Percentiles rank a stretch among this genome's conserved stretches.
Conservation (phyloP, 2,113 vertebrate genomes). For the Condylura cristata region DNA sequence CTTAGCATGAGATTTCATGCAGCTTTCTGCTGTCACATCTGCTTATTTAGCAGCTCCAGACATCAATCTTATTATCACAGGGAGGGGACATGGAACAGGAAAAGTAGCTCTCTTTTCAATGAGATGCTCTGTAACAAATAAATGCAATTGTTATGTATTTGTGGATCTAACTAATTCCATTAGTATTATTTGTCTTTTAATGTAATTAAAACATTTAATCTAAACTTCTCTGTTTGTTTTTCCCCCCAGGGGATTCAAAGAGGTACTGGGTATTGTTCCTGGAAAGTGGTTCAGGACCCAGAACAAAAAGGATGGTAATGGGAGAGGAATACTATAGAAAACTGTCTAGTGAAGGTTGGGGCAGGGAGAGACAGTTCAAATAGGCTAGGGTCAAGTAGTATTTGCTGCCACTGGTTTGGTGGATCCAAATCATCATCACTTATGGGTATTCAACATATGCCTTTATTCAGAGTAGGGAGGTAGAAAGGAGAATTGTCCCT, state of each 20-base stretch:
- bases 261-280: not conserved
- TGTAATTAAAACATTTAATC: constrained; percentile 12
- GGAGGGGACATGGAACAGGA: not conserved
- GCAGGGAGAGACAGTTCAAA: not conserved
- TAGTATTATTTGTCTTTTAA: not conserved
- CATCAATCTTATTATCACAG: not conserved
- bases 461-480: not conserved
- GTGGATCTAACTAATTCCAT: not conserved
- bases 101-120: not conserved
- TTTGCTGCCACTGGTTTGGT: not conserved
- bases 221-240: not conserved
- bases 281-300: not conserved
- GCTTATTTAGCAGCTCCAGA: not conserved
- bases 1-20: not conserved
- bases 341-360: not conserved
- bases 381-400: not conserved
- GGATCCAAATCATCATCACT: not conserved
- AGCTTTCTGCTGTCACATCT: not conserved
- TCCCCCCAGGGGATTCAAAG: not conserved
- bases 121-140: not conserved
- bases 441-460: not conserved
- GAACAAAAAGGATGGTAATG: not conserved
- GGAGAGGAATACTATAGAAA: not conserved
- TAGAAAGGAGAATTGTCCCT: not conserved
- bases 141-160: not conserved